Percentiles rank a stretch among this genome's conserved stretches.
Conservation (phyloP, 2,888 invertebrate species). For the Latheticus oryzae region DNA sequence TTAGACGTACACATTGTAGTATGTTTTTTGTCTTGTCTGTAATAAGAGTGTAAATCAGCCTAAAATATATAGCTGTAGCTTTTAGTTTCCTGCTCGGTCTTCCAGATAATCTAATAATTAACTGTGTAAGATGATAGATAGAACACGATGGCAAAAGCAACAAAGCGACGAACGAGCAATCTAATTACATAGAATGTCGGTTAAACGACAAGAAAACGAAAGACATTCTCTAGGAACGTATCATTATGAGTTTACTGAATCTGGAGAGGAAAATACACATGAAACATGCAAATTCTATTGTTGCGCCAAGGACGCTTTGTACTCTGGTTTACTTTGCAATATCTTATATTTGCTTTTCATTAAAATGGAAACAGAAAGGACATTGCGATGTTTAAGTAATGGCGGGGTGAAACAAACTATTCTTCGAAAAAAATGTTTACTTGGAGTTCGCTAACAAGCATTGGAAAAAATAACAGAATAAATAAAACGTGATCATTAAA, state of each 20-base stretch:
- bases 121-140: conserved; percentile 41
- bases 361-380: conserved; percentile 21
- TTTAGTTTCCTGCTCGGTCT: conserved; percentile 17
- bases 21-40: too few species aligned
- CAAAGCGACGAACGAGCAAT: conserved; percentile 37
- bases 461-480: too few species aligned
- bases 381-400: conserved; percentile 4
- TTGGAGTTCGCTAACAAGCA: too few species aligned
- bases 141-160: conserved; percentile 37
- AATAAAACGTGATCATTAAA: too few species aligned
- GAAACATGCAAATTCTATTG: conserved; percentile 39
- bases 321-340: conserved; percentile 17
- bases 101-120: conserved; percentile 40
- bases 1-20: too few species aligned
- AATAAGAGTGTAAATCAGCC: too few species aligned
- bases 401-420: too few species aligned
- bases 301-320: conserved; percentile 22
- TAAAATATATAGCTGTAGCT: too few species aligned
- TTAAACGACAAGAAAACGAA: conserved; percentile 37
- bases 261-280: conserved; percentile 33
- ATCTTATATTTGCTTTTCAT: conserved; percentile 37
- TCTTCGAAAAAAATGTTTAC: too few species aligned
- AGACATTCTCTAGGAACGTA: conserved; percentile 19
- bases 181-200: conserved; percentile 38
- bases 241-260: conserved; percentile 29